Percentiles rank a stretch among this genome's conserved stretches.
These are phyloP conservation scores for Rhabdomys dilectus DNA, from an alignment of 2,113 vertebrate genomes.

Conservation along the genomic window DNA sequence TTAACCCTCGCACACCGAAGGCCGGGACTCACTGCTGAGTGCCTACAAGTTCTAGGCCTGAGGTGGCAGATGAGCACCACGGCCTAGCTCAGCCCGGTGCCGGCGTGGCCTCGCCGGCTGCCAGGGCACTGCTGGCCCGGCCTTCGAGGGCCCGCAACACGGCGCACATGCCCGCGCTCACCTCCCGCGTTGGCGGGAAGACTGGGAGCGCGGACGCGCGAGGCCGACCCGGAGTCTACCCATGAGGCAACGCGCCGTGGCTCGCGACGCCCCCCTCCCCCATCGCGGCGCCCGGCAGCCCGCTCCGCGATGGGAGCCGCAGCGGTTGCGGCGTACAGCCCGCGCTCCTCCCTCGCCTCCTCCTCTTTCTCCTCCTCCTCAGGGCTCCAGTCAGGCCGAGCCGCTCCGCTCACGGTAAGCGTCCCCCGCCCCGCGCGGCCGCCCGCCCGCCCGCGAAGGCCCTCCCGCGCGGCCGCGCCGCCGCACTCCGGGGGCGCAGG, in stretches of 20 bases:
- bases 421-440: slow-evolving; percentile 72
- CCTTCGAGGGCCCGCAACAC: not conserved
- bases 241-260: slow-evolving; percentile 79
- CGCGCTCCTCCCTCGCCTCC: slow-evolving; percentile 78
- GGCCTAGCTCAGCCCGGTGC: not conserved
- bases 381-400: slow-evolving; percentile 77
- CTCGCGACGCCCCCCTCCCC: slow-evolving; percentile 33
- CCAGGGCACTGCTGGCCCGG: not conserved
- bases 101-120: accelerated
- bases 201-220: slow-evolving; percentile 38
- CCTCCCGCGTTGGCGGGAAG: slow-evolving; percentile 54
- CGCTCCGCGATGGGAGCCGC: slow-evolving; percentile 74
- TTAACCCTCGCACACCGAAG: not conserved
- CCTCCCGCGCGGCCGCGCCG: slow-evolving; percentile 73
- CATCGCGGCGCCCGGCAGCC: slow-evolving; percentile 39
- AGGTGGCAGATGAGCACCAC: not conserved
- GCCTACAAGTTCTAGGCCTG: not conserved
- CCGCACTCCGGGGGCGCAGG: slow-evolving; percentile 71
- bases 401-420: slow-evolving; percentile 79
- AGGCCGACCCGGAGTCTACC: slow-evolving; percentile 74
- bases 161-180: slow-evolving; percentile 56
- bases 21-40: not conserved
- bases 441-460: slow-evolving; percentile 66
- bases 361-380: slow-evolving; percentile 80
- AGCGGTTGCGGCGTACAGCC: slow-evolving; percentile 3